A percentile compares a stretch with the other conserved stretches of the same genome.
These are phyloP conservation scores for Megalonaias nervosa DNA, from an alignment of 1,140 invertebrate species.

Conservation along the genomic window DNA sequence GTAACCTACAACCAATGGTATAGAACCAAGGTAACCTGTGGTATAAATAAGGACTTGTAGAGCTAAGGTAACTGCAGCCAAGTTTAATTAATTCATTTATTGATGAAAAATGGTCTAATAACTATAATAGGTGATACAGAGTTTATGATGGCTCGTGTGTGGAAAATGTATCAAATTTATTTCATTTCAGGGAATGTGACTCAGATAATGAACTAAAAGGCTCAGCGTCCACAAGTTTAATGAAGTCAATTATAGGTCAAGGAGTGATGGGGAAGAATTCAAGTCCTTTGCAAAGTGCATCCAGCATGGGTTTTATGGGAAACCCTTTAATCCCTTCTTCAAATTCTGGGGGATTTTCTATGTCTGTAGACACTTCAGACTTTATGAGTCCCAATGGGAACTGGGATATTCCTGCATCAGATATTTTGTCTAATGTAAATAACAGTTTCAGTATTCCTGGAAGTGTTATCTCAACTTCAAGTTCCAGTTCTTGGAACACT, in stretches of 20 bases:
- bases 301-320: too few species aligned
- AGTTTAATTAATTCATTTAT: too few species aligned
- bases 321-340: too few species aligned
- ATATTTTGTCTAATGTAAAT: slow-evolving; percentile 11
- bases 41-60: too few species aligned
- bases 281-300: too few species aligned
- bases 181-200: slow-evolving; percentile 62
- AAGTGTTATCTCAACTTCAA: slow-evolving; percentile 27
- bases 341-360: slow-evolving; percentile 1
- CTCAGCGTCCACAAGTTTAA: slow-evolving; percentile 69
- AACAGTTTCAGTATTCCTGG: slow-evolving; percentile 1
- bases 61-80: too few species aligned
- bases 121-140: too few species aligned
- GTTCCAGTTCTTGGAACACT: slow-evolving; percentile 15
- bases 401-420: slow-evolving; percentile 18
- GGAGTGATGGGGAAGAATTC: not conserved
- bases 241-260: slow-evolving; percentile 68
- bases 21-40: too few species aligned
- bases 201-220: slow-evolving; percentile 69
- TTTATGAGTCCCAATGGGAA: not conserved
- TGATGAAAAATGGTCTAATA: too few species aligned
- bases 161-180: too few species aligned
- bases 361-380: not conserved
- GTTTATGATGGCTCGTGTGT: too few species aligned
- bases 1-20: too few species aligned